These are phyloP conservation scores for Philonicus albiceps DNA, from an alignment of 2,888 invertebrate genomes.

Conservation along the genomic window DNA sequence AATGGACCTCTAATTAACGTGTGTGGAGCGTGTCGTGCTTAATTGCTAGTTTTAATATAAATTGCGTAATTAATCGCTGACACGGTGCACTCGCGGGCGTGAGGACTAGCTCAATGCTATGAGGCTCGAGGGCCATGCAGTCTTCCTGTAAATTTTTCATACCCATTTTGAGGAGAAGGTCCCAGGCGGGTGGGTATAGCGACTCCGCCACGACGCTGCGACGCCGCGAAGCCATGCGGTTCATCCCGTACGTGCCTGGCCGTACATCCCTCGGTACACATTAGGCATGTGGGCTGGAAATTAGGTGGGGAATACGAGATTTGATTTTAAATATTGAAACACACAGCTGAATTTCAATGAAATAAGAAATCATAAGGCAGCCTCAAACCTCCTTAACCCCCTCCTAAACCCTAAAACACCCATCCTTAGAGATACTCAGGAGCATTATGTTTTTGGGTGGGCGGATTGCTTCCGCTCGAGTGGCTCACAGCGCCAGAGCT, in stretches of 20 bases:
- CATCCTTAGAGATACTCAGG: not conserved
- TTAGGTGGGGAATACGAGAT: conserved; percentile 46
- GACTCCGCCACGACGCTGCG: not conserved
- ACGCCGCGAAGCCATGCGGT: not conserved
- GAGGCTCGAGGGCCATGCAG: not conserved
- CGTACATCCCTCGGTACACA: conserved; percentile 17
- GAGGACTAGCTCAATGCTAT: not conserved
- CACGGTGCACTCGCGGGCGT: not conserved
- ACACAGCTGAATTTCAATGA: conserved; percentile 43
- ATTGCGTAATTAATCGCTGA: conserved; percentile 46
- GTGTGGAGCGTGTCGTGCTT: conserved; percentile 25
- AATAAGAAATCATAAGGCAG: conserved; percentile 34
- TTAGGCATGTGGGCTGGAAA: conserved; percentile 39
- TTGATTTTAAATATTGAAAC: conserved; percentile 49
- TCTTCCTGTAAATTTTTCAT: conserved; percentile 19
- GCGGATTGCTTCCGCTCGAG: not conserved
- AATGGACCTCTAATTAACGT: conserved; percentile 34
- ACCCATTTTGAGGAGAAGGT: not conserved
- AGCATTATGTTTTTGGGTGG: not conserved
- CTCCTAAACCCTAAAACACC: not conserved
- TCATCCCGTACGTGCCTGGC: not conserved
- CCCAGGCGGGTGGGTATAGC: not conserved
- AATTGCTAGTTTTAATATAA: conserved; percentile 46
- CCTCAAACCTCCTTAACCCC: not conserved
- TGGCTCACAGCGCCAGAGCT: not conserved